These are phyloP conservation scores for Chlamydotis undulata DNA, from an alignment of 2,113 vertebrate species.

Conservation along the genomic window DNA sequence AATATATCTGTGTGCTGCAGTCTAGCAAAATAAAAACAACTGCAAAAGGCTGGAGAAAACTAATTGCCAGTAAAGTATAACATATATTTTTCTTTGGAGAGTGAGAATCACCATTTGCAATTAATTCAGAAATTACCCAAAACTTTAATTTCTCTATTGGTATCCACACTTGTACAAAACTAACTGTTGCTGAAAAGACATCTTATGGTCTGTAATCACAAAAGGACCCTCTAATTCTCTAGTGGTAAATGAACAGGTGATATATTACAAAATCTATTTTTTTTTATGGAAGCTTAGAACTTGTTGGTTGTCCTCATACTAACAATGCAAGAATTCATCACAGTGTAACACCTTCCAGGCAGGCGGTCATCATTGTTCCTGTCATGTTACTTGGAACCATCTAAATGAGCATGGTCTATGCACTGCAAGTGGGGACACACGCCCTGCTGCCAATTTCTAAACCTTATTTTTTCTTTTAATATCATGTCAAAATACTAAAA, in stretches of 20 bases:
- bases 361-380: neutral
- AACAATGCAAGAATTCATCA: neutral
- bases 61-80: neutral
- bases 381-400: neutral
- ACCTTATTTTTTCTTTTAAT: neutral
- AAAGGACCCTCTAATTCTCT: neutral
- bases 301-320: neutral
- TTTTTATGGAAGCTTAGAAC: neutral
- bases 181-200: neutral
- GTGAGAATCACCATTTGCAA: neutral
- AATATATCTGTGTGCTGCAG: neutral
- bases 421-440: neutral
- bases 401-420: neutral
- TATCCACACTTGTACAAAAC: neutral
- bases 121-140: neutral
- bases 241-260: neutral
- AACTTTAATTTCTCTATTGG: conserved; percentile 13
- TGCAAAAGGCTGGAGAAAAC: neutral
- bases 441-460: neutral
- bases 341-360: neutral
- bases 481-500: neutral
- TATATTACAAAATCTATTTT: neutral
- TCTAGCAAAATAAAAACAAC: neutral
- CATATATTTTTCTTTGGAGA: neutral
- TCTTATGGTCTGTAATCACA: neutral